Evolutionary conservation across 2,113 vertebrate genomes (phyloP).

Genomic region (Chaetodon auriga): DNA sequence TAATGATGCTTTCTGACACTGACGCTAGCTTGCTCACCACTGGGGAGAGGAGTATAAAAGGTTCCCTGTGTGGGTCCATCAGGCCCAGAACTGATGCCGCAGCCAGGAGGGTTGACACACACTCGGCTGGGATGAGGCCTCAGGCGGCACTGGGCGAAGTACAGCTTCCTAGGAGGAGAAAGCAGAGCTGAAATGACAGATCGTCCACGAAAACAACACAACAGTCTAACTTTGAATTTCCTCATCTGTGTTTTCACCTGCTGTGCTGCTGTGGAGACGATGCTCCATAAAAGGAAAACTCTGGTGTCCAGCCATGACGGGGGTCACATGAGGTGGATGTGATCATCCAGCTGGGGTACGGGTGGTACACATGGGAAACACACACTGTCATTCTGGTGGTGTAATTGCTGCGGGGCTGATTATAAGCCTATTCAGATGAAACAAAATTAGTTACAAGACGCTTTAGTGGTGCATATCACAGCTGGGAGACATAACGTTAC

Average conservation of each 20-base stretch:
- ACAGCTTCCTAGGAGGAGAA: slow-evolving; percentile 88
- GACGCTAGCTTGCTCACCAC: slow-evolving; percentile 80
- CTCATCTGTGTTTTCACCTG: slow-evolving; percentile 82
- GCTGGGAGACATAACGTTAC: slow-evolving; percentile 3
- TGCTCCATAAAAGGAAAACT: slow-evolving; percentile 96
- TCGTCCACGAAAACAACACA: slow-evolving; percentile 15
- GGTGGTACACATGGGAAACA: slow-evolving; percentile 92
- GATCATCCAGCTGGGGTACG: slow-evolving; percentile 96
- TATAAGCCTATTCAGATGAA: slow-evolving; percentile 89
- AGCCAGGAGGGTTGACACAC: slow-evolving; percentile 89
- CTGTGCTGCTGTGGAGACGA: slow-evolving; percentile 88
- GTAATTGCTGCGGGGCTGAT: slow-evolving; percentile 94
- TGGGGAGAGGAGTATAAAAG: slow-evolving; percentile 90
- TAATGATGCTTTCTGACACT: slow-evolving; percentile 13
- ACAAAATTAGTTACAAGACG: slow-evolving; percentile 52
- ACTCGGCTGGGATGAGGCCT: slow-evolving; percentile 93
- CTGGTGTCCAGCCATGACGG: slow-evolving; percentile 91
- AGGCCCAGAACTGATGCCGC: slow-evolving; percentile 89
- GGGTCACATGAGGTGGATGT: slow-evolving; percentile 90
- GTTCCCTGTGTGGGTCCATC: slow-evolving; percentile 92
- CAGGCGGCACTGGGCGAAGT: slow-evolving; percentile 91
- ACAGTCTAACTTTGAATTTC: neutral
- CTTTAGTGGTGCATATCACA: slow-evolving; percentile 4
- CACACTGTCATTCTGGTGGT: slow-evolving; percentile 96
- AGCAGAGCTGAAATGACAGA: slow-evolving; percentile 25